Conservation (phyloP, 37 sponge, comb jelly and placozoan species). For the Bolinopsis microptera region DNA sequence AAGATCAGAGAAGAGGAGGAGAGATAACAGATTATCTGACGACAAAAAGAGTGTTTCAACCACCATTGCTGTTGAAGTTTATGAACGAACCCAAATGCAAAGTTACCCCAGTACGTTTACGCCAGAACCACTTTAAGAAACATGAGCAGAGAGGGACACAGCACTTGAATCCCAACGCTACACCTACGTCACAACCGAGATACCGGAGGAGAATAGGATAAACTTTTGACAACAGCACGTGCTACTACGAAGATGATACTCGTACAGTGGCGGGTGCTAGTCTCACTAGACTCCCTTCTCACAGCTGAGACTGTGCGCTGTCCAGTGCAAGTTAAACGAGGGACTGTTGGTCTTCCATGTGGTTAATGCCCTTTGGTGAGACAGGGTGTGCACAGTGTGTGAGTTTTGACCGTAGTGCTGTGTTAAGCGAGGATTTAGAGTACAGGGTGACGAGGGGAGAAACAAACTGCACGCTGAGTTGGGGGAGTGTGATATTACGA, state of each 20-base stretch:
- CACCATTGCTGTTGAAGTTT: background rate
- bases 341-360: too few relatives aligned
- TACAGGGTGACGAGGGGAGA: background rate
- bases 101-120: slow-evolving; percentile 20
- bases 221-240: background rate
- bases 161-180: background rate
- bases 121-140: background rate
- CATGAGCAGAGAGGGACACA: background rate
- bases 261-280: background rate
- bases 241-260: background rate
- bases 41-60: background rate
- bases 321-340: background rate
- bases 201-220: background rate
- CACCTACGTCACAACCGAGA: background rate
- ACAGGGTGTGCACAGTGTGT: background rate
- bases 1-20: background rate
- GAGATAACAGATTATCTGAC: background rate
- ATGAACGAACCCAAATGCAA: background rate
- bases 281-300: background rate
- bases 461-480: background rate
- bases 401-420: background rate
- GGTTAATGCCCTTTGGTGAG: too few relatives aligned
- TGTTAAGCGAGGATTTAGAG: background rate
- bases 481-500: background rate
- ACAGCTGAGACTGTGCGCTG: background rate